These are phyloP conservation scores for Papilio aristodemus DNA, from an alignment of 1,140 invertebrate species.

Conservation along the genomic window DNA sequence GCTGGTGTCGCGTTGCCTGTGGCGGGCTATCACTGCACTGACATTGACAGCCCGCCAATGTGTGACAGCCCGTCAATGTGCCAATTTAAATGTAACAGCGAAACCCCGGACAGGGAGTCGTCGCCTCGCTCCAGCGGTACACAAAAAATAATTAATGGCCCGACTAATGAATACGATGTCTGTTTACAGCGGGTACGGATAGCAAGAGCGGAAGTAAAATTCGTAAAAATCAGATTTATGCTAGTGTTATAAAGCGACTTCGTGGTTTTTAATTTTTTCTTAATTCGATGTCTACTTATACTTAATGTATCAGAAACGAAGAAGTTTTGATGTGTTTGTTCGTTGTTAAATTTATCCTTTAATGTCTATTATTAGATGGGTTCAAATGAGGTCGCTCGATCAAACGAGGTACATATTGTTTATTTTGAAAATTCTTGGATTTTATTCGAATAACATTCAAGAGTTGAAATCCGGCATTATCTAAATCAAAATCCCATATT, in stretches of 20 bases:
- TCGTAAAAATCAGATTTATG: too few relatives aligned
- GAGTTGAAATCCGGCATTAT: neutral
- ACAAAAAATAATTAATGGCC: conserved; percentile 77
- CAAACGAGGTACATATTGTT: too few relatives aligned
- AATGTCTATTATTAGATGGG: too few relatives aligned
- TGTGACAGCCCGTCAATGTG: conserved; percentile 38
- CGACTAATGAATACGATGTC: conserved; percentile 69
- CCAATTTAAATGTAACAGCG: conserved; percentile 62
- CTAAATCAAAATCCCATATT: neutral
- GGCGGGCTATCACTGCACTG: neutral
- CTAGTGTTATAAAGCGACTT: too few relatives aligned
- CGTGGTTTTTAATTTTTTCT: too few relatives aligned
- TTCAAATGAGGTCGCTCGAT: too few relatives aligned
- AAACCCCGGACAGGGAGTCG: conserved; percentile 42
- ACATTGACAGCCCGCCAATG: conserved; percentile 1
- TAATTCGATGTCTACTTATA: too few relatives aligned
- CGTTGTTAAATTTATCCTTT: too few relatives aligned
- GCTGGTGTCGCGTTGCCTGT: conserved; percentile 1
- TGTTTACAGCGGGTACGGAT: conserved; percentile 50
- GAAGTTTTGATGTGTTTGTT: too few relatives aligned
- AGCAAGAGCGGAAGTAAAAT: conserved; percentile 31
- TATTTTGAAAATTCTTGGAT: too few relatives aligned
- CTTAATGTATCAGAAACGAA: too few relatives aligned
- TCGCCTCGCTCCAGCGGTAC: conserved; percentile 54
- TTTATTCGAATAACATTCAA: too few relatives aligned